A percentile compares a stretch with the other conserved stretches of the same genome.
Conservation (phyloP, 2,113 vertebrate species). For the Athene noctua region DNA sequence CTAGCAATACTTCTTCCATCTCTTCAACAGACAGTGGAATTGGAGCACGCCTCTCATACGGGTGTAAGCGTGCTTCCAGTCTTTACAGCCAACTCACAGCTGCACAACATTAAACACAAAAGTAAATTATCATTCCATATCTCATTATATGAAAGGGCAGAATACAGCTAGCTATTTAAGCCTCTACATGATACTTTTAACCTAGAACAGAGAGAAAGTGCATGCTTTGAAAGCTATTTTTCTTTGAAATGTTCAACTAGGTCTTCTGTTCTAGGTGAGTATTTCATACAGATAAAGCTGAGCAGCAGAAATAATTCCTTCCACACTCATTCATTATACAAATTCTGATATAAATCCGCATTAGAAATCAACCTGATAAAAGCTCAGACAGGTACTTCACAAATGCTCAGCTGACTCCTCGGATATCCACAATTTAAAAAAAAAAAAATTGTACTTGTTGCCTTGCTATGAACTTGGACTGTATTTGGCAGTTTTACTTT, state of each 20-base stretch:
- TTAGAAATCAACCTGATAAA: background rate
- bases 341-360: background rate
- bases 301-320: background rate
- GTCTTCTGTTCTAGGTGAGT: conserved; percentile 4
- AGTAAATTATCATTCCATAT: conserved; percentile 30
- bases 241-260: conserved; percentile 14
- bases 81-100: conserved; percentile 23
- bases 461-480: background rate
- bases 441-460: background rate
- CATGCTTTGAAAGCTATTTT: conserved; percentile 23
- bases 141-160: conserved; percentile 17
- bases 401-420: background rate
- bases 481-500: background rate
- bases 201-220: background rate
- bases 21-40: background rate
- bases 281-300: background rate
- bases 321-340: background rate
- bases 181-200: conserved; percentile 22
- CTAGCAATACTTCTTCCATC: conserved; percentile 6
- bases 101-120: conserved; percentile 27
- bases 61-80: background rate
- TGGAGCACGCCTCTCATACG: rapidly evolving
- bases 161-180: conserved; percentile 32
- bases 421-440: background rate
- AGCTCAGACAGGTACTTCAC: background rate